Conservation (phyloP, 2,113 vertebrate species). For the Trinectes maculatus region DNA sequence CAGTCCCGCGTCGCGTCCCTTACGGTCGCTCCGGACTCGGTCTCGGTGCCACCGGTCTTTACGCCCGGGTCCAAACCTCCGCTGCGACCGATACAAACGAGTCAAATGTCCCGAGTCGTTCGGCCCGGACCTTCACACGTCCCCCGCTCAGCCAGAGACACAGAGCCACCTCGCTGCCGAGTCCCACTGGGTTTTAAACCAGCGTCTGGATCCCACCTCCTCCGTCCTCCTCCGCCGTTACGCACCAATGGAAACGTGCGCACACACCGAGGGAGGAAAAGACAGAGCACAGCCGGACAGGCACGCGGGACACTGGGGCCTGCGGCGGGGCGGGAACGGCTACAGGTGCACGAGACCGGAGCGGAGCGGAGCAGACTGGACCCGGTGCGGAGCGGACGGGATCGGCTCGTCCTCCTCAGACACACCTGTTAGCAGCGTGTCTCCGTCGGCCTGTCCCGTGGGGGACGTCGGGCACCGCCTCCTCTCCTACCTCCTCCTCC, state of each 20-base stretch:
- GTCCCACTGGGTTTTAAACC: constrained; percentile 6
- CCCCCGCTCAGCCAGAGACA: too few species aligned
- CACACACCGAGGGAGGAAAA: neutral
- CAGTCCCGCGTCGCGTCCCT: too few species aligned
- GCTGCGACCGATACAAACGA: too few species aligned
- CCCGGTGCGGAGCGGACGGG: constrained; percentile 8
- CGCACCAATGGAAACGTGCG: constrained; percentile 14
- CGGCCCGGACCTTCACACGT: too few species aligned
- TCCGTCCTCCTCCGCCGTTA: constrained; percentile 4
- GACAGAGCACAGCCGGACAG: neutral
- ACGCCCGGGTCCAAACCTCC: too few species aligned
- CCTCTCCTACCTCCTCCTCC: constrained; percentile 38
- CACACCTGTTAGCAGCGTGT: constrained; percentile 82
- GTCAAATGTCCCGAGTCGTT: neutral
- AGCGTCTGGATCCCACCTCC: constrained; percentile 14
- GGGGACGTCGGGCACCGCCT: constrained; percentile 70
- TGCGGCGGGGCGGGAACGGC: neutral
- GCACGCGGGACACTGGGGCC: too few species aligned
- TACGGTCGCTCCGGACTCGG: too few species aligned
- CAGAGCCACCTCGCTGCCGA: neutral
- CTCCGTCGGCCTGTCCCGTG: constrained; percentile 73
- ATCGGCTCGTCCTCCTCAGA: constrained; percentile 36
- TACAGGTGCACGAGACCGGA: neutral
- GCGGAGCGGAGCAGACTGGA: neutral
- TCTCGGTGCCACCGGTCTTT: too few species aligned